Conservation (phyloP, 2,888 invertebrate species). For the Conus canariensis region DNA sequence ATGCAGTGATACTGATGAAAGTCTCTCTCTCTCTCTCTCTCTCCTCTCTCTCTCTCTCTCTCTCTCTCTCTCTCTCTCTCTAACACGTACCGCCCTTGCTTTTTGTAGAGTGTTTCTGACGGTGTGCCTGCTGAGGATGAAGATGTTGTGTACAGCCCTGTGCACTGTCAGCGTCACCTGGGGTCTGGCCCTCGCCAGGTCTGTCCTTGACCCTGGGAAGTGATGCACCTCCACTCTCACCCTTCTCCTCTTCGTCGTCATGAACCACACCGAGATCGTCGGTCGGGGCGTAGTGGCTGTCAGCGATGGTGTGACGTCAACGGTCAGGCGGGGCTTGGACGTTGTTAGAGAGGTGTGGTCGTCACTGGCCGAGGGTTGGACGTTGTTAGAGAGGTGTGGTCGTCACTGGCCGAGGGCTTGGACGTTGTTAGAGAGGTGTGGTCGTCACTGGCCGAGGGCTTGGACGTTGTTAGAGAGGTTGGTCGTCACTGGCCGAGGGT, state of each 20-base stretch:
- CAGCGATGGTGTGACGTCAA: background rate
- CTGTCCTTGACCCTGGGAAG: conserved; percentile 15
- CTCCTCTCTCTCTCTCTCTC: background rate
- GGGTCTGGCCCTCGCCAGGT: conserved; percentile 1
- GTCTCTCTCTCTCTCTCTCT: background rate
- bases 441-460: background rate
- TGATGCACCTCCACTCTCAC: conserved; percentile 22
- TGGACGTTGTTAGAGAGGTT: background rate
- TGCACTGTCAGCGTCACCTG: conserved; percentile 42
- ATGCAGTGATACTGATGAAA: too few species aligned
- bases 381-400: too few species aligned
- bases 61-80: background rate
- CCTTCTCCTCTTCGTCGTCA: conserved; percentile 15
- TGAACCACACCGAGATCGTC: background rate
- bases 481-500: background rate
- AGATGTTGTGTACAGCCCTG: conserved; percentile 45
- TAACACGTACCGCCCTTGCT: conserved; percentile 31
- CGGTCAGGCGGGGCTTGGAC: background rate
- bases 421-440: too few species aligned
- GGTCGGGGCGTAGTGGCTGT: background rate
- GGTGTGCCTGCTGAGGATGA: conserved; percentile 45
- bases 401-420: too few species aligned
- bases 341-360: background rate
- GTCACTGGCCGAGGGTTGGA: too few species aligned
- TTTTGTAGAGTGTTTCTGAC: conserved; percentile 39